These are phyloP conservation scores for Tamias sibiricus DNA, from an alignment of 2,113 vertebrate species.

Conservation along the genomic window DNA sequence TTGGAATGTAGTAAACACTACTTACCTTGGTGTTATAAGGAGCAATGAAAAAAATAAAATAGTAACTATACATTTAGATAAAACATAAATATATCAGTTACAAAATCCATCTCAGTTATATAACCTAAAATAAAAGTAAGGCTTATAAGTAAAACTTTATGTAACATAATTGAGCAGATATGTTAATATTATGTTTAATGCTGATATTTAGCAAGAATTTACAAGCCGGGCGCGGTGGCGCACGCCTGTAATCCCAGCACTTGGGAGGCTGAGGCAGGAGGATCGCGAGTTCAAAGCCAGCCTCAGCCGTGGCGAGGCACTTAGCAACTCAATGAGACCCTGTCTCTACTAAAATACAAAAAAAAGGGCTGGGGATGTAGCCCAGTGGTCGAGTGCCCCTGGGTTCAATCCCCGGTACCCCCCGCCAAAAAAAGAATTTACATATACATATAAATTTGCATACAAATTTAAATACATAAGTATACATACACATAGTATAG, in stretches of 20 bases:
- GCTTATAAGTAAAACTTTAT: background rate
- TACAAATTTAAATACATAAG: too few relatives aligned
- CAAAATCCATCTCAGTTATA: slow-evolving; percentile 9
- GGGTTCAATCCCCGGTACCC: too few relatives aligned
- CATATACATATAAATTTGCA: slow-evolving; percentile 4
- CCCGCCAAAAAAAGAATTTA: slow-evolving; percentile 40
- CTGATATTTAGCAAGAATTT: slow-evolving; percentile 33
- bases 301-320: too few relatives aligned
- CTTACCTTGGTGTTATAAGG: background rate
- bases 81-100: background rate
- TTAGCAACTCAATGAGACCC: too few relatives aligned
- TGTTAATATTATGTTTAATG: slow-evolving; percentile 23
- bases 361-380: too few relatives aligned
- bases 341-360: too few relatives aligned
- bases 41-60: slow-evolving; percentile 16
- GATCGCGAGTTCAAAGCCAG: too few relatives aligned
- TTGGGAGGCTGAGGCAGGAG: too few relatives aligned
- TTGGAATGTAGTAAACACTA: background rate
- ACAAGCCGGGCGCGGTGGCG: too few relatives aligned
- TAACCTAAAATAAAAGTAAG: background rate
- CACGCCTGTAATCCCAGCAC: too few relatives aligned
- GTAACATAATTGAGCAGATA: background rate
- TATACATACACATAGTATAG: background rate
- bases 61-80: background rate
- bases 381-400: too few relatives aligned